phyloP scores from a whole-genome alignment of 1,140 invertebrate genomes.

The Amyelois transitella region DNA sequence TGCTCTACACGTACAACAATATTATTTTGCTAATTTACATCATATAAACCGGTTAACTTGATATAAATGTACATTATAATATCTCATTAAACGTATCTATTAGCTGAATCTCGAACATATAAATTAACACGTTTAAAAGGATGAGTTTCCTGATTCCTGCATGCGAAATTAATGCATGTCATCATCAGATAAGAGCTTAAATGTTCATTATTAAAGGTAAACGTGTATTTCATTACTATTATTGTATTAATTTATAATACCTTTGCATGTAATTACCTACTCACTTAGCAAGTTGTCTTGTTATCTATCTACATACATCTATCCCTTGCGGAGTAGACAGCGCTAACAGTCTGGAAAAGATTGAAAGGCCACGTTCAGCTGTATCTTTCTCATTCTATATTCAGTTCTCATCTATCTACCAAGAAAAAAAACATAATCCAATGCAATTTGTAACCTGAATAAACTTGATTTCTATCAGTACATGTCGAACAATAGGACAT shows the following conservation, averaged over 20 bases:
- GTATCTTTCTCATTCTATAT: too few relatives aligned
- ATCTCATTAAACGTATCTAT: too few relatives aligned
- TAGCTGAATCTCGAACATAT: not conserved
- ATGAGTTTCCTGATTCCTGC: not conserved
- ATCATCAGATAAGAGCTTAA: not conserved
- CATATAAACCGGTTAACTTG: not conserved
- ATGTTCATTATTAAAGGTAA: not conserved
- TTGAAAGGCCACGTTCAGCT: too few relatives aligned
- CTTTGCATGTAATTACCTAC: not conserved
- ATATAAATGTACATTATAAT: too few relatives aligned
- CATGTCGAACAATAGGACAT: slow-evolving; percentile 32
- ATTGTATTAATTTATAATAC: not conserved
- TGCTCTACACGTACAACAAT: too few relatives aligned
- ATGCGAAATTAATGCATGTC: not conserved
- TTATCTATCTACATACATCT: too few relatives aligned
- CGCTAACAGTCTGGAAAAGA: too few relatives aligned
- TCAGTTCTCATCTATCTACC: too few relatives aligned
- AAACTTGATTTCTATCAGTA: slow-evolving; percentile 14
- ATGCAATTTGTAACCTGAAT: slow-evolving; percentile 25
- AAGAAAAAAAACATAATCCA: slow-evolving; percentile 16
- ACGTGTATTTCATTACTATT: not conserved
- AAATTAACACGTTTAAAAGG: not conserved
- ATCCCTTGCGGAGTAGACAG: too few relatives aligned
- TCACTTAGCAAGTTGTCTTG: too few relatives aligned
- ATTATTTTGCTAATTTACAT: too few relatives aligned